Conservation (phyloP, 2,797 vertebrate species). For the Zenarchopterus dispar region DNA sequence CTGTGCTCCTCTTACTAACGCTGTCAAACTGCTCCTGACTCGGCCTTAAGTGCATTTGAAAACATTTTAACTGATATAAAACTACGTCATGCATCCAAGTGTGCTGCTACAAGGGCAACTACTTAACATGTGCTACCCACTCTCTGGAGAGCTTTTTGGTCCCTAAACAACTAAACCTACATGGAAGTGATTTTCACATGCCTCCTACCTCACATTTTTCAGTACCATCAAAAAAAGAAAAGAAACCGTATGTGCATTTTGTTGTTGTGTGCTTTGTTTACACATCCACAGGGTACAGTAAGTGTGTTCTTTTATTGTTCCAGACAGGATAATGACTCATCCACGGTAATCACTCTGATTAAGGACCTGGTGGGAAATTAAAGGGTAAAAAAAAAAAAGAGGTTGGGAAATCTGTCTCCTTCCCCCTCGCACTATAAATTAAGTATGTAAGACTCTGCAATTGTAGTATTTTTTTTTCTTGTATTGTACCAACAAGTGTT, state of each 20-base stretch:
- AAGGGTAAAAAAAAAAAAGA: constrained; percentile 34
- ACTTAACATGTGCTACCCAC: too few species aligned
- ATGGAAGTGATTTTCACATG: too few species aligned
- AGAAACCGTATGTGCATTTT: background rate
- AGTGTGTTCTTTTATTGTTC: constrained; percentile 45
- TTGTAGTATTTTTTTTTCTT: constrained; percentile 22
- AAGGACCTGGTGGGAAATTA: constrained; percentile 50
- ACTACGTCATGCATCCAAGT: too few species aligned
- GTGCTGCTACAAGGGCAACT: too few species aligned
- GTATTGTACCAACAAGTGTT: constrained; percentile 11
- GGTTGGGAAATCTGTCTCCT: constrained; percentile 26
- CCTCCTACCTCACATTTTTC: too few species aligned
- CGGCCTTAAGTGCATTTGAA: too few species aligned
- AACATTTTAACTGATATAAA: too few species aligned
- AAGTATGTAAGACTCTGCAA: constrained; percentile 33
- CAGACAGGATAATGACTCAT: constrained; percentile 63
- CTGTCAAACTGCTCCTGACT: too few species aligned
- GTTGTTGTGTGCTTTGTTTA: constrained; percentile 23
- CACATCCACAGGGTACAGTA: background rate
- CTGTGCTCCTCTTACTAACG: too few species aligned
- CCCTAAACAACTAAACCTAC: too few species aligned
- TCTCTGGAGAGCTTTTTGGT: too few species aligned
- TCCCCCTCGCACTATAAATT: constrained; percentile 26
- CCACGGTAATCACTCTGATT: constrained; percentile 64
- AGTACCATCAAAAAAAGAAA: too few species aligned